Evolutionary conservation across 37 sponge, comb jelly and placozoan genomes (phyloP).

Genomic region (Chondrosia reniformis): DNA sequence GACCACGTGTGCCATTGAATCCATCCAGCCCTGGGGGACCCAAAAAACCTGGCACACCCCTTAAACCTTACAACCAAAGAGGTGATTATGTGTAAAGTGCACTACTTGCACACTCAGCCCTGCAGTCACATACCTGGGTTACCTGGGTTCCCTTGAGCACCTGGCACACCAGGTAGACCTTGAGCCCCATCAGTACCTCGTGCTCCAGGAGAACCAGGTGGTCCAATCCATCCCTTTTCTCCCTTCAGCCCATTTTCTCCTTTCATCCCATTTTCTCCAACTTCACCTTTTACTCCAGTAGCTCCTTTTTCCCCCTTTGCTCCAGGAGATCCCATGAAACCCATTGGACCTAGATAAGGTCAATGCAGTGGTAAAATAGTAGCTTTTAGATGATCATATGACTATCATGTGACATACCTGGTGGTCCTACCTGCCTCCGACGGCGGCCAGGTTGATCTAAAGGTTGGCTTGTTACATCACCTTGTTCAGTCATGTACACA

Average conservation of each 20-base stretch:
- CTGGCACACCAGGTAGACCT: background rate
- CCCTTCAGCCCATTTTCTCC: background rate
- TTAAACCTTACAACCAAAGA: too few species aligned
- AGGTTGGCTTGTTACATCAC: too few species aligned
- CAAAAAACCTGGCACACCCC: slow-evolving; percentile 4
- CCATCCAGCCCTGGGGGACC: slow-evolving; percentile 22
- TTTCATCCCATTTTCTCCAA: background rate
- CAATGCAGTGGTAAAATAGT: too few species aligned
- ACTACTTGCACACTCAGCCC: too few species aligned
- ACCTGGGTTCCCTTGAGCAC: background rate
- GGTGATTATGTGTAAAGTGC: background rate
- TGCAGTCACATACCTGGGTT: too few species aligned
- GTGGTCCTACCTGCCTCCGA: too few species aligned
- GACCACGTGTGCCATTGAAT: background rate
- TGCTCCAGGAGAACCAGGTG: slow-evolving; percentile 19
- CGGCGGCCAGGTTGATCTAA: too few species aligned
- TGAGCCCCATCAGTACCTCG: background rate
- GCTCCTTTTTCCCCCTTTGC: background rate
- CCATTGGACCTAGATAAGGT: too few species aligned
- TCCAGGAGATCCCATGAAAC: too few species aligned
- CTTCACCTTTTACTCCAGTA: background rate
- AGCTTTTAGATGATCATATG: too few species aligned
- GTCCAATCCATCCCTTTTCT: background rate
- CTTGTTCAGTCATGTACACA: too few species aligned
- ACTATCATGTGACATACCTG: too few species aligned